Conservation (phyloP, 2,113 vertebrate species). For the Colius striatus region DNA sequence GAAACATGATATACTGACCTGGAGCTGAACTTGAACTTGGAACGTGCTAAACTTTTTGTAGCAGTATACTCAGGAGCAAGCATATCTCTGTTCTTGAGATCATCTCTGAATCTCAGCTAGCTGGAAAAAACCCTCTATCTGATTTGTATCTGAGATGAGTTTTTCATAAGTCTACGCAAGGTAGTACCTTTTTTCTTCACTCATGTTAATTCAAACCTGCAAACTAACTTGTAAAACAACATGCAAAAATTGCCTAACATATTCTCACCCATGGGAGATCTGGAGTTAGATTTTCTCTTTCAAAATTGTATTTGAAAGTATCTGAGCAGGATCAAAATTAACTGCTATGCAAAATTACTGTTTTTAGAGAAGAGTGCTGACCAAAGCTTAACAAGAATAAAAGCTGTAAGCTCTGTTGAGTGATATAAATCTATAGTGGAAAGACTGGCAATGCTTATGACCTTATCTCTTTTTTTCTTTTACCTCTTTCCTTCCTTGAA, state of each 20-base stretch:
- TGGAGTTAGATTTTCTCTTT: neutral
- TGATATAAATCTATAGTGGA: neutral
- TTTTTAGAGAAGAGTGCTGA: neutral
- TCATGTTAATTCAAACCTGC: neutral
- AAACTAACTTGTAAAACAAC: neutral
- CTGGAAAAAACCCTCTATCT: neutral
- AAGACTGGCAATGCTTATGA: neutral
- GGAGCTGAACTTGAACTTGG: neutral
- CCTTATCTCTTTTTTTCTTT: neutral
- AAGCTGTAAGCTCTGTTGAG: neutral
- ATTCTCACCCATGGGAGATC: neutral
- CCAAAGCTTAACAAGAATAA: neutral
- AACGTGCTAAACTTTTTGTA: neutral
- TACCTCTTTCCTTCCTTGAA: neutral
- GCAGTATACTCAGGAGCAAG: neutral
- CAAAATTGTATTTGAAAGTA: neutral
- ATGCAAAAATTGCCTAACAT: neutral
- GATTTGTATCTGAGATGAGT: neutral
- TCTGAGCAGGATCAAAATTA: neutral
- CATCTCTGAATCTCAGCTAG: neutral
- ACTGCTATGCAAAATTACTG: neutral
- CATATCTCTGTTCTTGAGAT: neutral
- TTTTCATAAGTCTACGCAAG: neutral
- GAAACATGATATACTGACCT: neutral
- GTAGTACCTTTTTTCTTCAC: neutral